Conservation (phyloP, 2,113 vertebrate genomes). For the Leptosomus discolor region DNA sequence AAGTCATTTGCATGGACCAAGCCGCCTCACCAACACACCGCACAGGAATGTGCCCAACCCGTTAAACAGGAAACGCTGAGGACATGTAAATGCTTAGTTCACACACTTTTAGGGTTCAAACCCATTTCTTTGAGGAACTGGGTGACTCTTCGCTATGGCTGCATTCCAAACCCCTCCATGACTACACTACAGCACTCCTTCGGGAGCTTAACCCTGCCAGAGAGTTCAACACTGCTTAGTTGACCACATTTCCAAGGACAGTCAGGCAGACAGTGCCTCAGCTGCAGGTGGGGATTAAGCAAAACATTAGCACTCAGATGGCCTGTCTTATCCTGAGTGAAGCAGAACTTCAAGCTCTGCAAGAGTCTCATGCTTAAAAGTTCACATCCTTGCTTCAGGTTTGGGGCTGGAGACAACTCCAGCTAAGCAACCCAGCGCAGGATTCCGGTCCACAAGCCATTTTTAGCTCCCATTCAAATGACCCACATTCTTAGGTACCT, state of each 20-base stretch:
- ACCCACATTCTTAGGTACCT: not conserved
- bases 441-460: not conserved
- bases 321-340: not conserved
- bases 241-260: not conserved
- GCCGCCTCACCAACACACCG: not conserved
- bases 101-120: not conserved
- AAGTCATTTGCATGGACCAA: not conserved
- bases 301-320: not conserved
- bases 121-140: not conserved
- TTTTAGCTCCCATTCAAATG: not conserved
- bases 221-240: not conserved
- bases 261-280: not conserved
- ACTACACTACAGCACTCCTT: accelerated
- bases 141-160: not conserved
- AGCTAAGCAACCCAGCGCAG: not conserved
- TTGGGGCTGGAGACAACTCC: not conserved
- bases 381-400: not conserved
- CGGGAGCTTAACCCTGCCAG: not conserved
- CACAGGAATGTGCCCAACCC: not conserved
- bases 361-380: not conserved
- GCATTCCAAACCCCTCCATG: not conserved
- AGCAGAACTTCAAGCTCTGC: not conserved
- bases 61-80: not conserved
- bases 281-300: not conserved
- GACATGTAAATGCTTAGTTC: not conserved